phyloP scores from a whole-genome alignment of 2,113 vertebrate genomes.

The Phaetusa simplex region DNA sequence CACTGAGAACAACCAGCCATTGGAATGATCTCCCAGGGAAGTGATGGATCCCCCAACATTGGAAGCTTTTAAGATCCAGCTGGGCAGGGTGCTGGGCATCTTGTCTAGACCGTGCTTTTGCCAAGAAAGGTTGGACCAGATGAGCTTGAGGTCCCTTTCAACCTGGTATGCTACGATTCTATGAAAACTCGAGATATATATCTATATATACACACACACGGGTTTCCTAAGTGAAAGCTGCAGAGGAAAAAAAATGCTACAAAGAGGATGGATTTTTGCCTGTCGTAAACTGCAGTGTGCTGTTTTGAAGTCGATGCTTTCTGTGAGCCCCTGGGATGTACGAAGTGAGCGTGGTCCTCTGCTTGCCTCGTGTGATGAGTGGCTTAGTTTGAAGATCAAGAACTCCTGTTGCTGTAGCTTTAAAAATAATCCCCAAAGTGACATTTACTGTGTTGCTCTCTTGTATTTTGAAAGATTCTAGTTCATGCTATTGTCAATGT shows the following conservation, averaged over 20 bases:
- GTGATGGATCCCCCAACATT: too few relatives aligned
- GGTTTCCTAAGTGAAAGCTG: background rate
- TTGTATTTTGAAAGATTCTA: background rate
- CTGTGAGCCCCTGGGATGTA: background rate
- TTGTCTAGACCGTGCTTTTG: too few relatives aligned
- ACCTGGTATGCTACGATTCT: too few relatives aligned
- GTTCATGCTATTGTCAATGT: background rate
- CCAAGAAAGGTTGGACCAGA: too few relatives aligned
- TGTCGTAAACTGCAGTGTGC: background rate
- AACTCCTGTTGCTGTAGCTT: background rate
- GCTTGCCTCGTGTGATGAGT: fast-evolving
- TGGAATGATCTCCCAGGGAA: too few relatives aligned
- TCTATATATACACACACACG: too few relatives aligned
- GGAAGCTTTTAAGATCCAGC: too few relatives aligned
- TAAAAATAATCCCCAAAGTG: background rate
- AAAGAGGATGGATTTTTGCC: background rate
- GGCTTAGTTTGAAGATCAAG: background rate
- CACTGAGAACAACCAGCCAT: too few relatives aligned
- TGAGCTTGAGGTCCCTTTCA: too few relatives aligned
- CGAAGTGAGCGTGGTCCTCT: fast-evolving
- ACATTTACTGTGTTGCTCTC: fast-evolving
- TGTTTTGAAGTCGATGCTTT: background rate
- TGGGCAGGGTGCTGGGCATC: too few relatives aligned
- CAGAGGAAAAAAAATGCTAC: background rate
- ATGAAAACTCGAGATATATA: background rate